Base-by-base conservation (phyloP, 2,888 invertebrate species). In the Drosophila melanocephala region DNA sequence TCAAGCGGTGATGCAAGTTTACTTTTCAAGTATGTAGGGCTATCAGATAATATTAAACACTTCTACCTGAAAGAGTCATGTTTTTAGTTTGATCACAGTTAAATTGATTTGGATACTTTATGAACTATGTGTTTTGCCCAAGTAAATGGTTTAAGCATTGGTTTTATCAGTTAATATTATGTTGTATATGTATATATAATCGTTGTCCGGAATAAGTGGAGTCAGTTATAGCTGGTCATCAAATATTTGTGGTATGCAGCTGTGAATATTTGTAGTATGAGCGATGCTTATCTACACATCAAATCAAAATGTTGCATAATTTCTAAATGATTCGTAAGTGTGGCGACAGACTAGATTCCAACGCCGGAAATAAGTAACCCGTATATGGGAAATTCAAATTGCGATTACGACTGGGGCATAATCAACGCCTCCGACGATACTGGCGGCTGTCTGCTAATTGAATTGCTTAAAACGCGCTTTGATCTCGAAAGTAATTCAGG, bases 381-480 rank as follows among this genome's bases (percentile, higher is more conserved):
- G 72, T 63, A 66, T 69, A 5, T 51, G 63, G 57, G 60, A 30
- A 63, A 71, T 47, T 70, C 61, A 62, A 72, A 72, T 80, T 44
- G 55, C 28, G 26, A 58, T 37, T 56, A 32, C 35, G 35, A 57
- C 57, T 37, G 57, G 28, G 39, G 37, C 51, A 42, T 44, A 58
- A 66, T 72, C 32, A 58, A 72, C 56, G 63, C 65, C 72, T 32
- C 52, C 47, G 51, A 58, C 33, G 10, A 50, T 33, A 30, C 58
- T 57, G 10, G 32, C 28, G 16, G 44, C 61, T 35, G 35, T 16
- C 57, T 63, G 62, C 75, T 89, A 87, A 87, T 87, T 90, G 84
- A 87, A 87, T 84, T 90, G 87, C 72, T 79, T 78, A 84, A 83
- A 90, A 89, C 89, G 87, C 89, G 87, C 87, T 83, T 77, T 79